Evolutionary conservation across 2,888 invertebrate genomes (phyloP).

Genomic region (Polyploca ridens): DNA sequence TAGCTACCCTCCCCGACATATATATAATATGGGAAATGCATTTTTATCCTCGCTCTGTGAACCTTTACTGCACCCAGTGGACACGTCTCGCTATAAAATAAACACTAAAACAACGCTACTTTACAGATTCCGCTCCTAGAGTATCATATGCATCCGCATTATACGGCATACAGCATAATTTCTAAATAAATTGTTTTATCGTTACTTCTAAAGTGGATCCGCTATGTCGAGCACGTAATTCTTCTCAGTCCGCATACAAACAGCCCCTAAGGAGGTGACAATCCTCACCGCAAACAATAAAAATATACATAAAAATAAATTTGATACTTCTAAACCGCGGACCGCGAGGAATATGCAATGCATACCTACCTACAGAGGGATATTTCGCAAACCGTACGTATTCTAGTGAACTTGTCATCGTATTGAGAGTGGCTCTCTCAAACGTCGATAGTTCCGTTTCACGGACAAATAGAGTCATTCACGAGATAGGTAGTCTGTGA

Average conservation of each 20-base stretch:
- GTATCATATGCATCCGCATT: constrained; percentile 58
- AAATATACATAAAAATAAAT: constrained; percentile 82
- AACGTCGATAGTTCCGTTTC: constrained; percentile 56
- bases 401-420: constrained; percentile 30
- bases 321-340: constrained; percentile 70
- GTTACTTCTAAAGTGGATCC: constrained; percentile 72
- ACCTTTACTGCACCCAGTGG: constrained; percentile 51
- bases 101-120: constrained; percentile 56
- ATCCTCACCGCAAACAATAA: constrained; percentile 80
- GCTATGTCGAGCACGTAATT: constrained; percentile 72
- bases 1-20: constrained; percentile 35
- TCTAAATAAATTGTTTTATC: constrained; percentile 81
- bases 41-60: constrained; percentile 45
- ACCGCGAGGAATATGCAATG: constrained; percentile 68
- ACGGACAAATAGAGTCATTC: constrained; percentile 55
- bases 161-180: constrained; percentile 67
- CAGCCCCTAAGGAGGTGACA: constrained; percentile 80
- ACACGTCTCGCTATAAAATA: constrained; percentile 61
- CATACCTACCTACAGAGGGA: constrained; percentile 29
- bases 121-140: constrained; percentile 59
- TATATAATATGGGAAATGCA: constrained; percentile 57
- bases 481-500: constrained; percentile 39
- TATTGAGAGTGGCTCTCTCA: constrained; percentile 36
- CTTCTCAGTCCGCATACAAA: constrained; percentile 80
- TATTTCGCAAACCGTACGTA: constrained; percentile 38